Percentiles rank a stretch among this genome's conserved stretches.
phyloP scores from a whole-genome alignment of 2,888 invertebrate genomes.

The Dynastes tityus region DNA sequence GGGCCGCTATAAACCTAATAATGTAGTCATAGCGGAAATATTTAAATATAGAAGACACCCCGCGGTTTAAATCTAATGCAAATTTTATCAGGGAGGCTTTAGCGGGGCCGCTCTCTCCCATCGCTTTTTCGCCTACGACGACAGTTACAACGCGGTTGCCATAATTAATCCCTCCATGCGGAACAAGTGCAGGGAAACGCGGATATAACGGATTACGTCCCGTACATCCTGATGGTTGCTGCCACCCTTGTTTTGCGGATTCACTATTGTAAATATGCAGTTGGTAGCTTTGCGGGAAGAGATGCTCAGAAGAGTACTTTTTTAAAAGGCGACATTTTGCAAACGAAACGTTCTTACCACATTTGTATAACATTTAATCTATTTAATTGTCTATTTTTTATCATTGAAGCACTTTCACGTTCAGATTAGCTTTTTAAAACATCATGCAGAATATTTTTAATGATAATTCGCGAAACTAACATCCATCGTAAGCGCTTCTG shows the following conservation, averaged over 20 bases:
- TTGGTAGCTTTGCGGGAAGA: neutral
- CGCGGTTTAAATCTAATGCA: slow-evolving; percentile 47
- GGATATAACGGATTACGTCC: slow-evolving; percentile 37
- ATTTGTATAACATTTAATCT: too few species aligned
- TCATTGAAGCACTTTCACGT: too few species aligned
- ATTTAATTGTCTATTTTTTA: too few species aligned
- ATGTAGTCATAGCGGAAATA: slow-evolving; percentile 50
- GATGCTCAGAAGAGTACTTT: neutral
- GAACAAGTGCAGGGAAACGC: slow-evolving; percentile 30
- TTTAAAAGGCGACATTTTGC: too few species aligned
- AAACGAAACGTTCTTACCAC: too few species aligned
- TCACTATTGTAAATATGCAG: too few species aligned
- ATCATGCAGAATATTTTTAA: too few species aligned
- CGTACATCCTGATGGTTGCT: slow-evolving; percentile 22
- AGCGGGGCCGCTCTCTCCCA: neutral
- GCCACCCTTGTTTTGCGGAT: neutral
- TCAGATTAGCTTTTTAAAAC: too few species aligned
- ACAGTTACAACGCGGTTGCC: slow-evolving; percentile 15
- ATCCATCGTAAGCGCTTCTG: too few species aligned
- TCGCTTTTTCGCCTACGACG: slow-evolving; percentile 5
- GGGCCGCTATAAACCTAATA: slow-evolving; percentile 48
- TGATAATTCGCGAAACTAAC: too few species aligned
- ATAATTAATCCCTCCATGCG: slow-evolving; percentile 38
- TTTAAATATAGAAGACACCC: slow-evolving; percentile 49
- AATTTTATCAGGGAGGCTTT: slow-evolving; percentile 38